Conservation (phyloP, 2,797 vertebrate genomes). For the Parauchenoglanis ngamensis region DNA sequence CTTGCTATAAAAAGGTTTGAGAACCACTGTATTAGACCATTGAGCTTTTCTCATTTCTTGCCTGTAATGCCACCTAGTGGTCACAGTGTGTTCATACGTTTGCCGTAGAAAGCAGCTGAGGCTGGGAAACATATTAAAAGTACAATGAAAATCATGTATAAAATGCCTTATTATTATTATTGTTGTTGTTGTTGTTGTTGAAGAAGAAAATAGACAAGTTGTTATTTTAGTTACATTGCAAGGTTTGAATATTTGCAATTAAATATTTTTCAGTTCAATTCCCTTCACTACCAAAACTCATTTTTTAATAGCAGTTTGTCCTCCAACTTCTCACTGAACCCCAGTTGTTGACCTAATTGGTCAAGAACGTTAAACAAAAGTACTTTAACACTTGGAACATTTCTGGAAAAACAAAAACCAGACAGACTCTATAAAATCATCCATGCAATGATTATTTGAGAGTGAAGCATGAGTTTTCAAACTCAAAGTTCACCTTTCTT, state of each 20-base stretch:
- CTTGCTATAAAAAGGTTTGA: too few relatives aligned
- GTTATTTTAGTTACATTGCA: background rate
- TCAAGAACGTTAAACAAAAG: background rate
- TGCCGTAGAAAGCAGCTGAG: too few relatives aligned
- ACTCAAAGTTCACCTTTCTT: background rate
- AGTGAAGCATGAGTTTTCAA: too few relatives aligned
- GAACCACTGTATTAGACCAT: too few relatives aligned
- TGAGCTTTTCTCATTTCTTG: background rate
- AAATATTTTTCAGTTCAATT: background rate
- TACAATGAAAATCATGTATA: background rate
- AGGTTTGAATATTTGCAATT: background rate
- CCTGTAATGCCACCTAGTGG: conserved; percentile 19
- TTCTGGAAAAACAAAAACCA: too few relatives aligned
- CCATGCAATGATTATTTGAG: too few relatives aligned
- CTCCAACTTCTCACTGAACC: background rate
- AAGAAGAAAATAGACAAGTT: background rate
- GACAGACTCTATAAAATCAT: background rate
- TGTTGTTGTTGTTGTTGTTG: background rate
- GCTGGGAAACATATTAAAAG: background rate
- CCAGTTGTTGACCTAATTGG: background rate
- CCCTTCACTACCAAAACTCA: background rate
- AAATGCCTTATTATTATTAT: background rate
- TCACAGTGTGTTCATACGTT: background rate
- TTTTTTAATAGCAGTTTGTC: background rate
- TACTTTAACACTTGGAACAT: too few relatives aligned